phyloP scores from a whole-genome alignment of 2,888 invertebrate species.

The Scaptomyza flava region DNA sequence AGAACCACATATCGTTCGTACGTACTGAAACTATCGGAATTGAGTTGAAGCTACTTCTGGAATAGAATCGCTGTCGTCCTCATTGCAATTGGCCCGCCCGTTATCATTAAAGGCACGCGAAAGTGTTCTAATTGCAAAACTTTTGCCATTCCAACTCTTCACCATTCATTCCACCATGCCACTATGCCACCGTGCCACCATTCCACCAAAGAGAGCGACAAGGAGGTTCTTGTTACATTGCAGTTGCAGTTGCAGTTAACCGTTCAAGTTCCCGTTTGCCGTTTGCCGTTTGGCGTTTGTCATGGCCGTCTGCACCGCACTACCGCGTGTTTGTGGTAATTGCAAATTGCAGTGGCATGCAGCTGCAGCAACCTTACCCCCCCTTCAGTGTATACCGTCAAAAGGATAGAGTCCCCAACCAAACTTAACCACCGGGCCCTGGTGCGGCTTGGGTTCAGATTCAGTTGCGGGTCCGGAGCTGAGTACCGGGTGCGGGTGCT shows the following conservation, averaged over 20 bases:
- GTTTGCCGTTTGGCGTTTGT: conserved; percentile 13
- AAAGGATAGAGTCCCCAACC: conserved; percentile 18
- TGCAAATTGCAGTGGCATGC: conserved; percentile 77
- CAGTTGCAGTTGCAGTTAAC: conserved; percentile 31
- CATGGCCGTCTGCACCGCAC: conserved; percentile 27
- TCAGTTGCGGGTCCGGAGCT: not conserved
- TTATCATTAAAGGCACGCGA: conserved; percentile 65
- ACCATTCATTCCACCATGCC: conserved; percentile 1
- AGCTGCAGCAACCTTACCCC: conserved; percentile 37
- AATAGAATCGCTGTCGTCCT: conserved; percentile 14
- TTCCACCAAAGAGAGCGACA: not conserved
- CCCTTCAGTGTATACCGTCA: not conserved
- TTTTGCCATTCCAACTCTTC: conserved; percentile 49
- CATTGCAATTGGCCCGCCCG: conserved; percentile 28
- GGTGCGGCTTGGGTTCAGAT: not conserved
- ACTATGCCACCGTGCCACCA: conserved; percentile 1
- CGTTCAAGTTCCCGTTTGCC: conserved; percentile 8
- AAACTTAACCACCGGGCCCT: not conserved
- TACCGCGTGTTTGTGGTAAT: conserved; percentile 74
- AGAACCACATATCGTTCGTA: conserved; percentile 7
- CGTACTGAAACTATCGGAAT: not conserved
- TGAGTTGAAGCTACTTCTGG: conserved; percentile 1
- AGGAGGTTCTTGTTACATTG: conserved; percentile 11
- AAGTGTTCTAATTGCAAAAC: conserved; percentile 70
- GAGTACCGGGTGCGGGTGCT: conserved; percentile 3